Conservation (phyloP, 2,113 vertebrate genomes). For the Glaucomys volans region DNA sequence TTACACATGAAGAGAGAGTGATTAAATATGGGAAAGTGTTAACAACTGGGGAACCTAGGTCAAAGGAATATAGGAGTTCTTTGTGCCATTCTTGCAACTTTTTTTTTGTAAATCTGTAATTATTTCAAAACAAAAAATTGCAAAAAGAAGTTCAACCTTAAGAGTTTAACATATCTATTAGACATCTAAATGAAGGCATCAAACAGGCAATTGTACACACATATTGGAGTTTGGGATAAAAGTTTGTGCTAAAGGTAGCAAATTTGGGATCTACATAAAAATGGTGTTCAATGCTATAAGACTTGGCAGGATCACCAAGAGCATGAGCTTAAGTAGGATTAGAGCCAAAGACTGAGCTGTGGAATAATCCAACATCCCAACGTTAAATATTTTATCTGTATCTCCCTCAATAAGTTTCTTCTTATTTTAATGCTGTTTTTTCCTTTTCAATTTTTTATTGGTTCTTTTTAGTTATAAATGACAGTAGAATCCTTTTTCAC, state of each 20-base stretch:
- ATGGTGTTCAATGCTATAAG: neutral
- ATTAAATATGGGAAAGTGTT: neutral
- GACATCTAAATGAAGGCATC: neutral
- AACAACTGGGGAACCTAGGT: neutral
- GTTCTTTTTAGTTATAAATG: too few species aligned
- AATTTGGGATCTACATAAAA: neutral
- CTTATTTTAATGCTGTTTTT: too few species aligned
- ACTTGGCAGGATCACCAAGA: neutral
- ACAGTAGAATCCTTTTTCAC: too few species aligned
- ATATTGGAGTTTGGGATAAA: neutral
- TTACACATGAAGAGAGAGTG: neutral
- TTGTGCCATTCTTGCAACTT: conserved; percentile 26
- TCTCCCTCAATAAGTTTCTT: neutral
- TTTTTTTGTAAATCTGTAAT: conserved; percentile 62
- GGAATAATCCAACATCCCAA: neutral
- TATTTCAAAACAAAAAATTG: conserved; percentile 45
- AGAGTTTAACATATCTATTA: neutral
- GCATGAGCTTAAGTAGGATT: neutral
- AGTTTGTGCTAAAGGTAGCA: neutral
- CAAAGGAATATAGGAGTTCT: neutral
- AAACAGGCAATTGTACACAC: neutral
- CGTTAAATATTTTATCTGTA: neutral
- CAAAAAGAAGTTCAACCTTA: neutral
- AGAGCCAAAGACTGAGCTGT: neutral
- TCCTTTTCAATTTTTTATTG: too few species aligned